phyloP scores from a whole-genome alignment of 2,113 vertebrate species.

The Brachypteracias leptosomus region DNA sequence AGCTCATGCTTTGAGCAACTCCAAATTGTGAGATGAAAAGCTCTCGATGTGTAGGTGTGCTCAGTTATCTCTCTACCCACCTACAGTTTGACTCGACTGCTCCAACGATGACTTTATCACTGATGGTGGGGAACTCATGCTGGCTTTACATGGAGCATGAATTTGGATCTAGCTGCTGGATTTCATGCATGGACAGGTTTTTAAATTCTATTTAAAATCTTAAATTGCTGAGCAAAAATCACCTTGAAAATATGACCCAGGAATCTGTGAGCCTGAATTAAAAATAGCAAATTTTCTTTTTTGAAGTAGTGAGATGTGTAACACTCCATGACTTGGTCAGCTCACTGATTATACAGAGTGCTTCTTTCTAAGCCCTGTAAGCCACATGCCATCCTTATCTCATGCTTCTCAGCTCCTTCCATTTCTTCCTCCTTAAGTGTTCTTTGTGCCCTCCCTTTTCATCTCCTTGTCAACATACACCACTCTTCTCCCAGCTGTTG shows the following conservation, averaged over 20 bases:
- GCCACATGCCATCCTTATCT: not conserved
- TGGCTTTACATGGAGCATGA: not conserved
- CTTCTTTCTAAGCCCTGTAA: not conserved
- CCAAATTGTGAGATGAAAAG: not conserved
- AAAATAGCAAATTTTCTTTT: not conserved
- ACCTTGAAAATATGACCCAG: not conserved
- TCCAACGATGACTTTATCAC: not conserved
- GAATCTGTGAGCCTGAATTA: not conserved
- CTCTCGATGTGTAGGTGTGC: not conserved
- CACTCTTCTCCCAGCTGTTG: not conserved
- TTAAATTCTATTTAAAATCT: not conserved
- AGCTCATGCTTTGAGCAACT: not conserved
- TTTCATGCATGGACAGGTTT: not conserved
- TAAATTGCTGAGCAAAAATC: not conserved
- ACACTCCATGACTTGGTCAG: accelerated
- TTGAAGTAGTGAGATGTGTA: not conserved
- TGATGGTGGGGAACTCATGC: not conserved
- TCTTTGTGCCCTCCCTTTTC: not conserved
- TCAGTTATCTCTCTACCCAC: not conserved
- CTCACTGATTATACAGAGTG: not conserved
- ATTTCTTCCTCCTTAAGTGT: not conserved
- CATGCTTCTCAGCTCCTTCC: not conserved
- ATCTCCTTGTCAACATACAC: not conserved
- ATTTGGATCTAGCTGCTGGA: not conserved
- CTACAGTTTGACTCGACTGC: not conserved